A percentile compares a stretch with the other conserved stretches of the same genome.
phyloP scores from a whole-genome alignment of 2,113 vertebrate species.

The Geococcyx californianus region DNA sequence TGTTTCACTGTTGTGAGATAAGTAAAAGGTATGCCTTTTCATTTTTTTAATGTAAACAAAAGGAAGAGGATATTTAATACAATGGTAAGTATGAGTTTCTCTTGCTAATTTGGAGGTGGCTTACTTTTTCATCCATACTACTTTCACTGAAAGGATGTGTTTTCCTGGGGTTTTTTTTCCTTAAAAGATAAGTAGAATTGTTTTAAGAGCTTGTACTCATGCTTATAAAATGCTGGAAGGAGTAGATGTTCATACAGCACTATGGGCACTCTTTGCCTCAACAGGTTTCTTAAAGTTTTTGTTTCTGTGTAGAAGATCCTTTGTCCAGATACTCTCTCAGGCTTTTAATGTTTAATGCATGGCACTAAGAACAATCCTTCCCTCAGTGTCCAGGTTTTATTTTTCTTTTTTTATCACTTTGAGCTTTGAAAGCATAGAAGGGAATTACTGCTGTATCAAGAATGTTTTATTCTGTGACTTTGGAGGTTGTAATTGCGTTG shows the following conservation, averaged over 20 bases:
- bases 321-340: not conserved
- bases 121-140: not conserved
- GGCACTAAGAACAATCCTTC: not conserved
- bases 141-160: not conserved
- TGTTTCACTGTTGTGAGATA: not conserved
- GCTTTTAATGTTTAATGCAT: not conserved
- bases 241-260: not conserved
- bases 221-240: not conserved
- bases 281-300: not conserved
- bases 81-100: constrained; percentile 28
- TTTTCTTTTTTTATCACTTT: not conserved
- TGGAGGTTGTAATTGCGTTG: not conserved
- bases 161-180: not conserved
- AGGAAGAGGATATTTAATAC: not conserved
- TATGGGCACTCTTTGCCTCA: not conserved
- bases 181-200: not conserved
- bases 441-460: not conserved
- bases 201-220: not conserved
- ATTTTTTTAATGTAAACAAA: not conserved
- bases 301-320: not conserved
- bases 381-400: not conserved
- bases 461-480: not conserved
- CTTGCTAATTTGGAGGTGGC: not conserved
- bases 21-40: not conserved
- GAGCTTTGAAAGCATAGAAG: not conserved